Evolutionary conservation across 2,797 vertebrate species (phyloP).

Genomic region (Apodemus agrarius): DNA sequence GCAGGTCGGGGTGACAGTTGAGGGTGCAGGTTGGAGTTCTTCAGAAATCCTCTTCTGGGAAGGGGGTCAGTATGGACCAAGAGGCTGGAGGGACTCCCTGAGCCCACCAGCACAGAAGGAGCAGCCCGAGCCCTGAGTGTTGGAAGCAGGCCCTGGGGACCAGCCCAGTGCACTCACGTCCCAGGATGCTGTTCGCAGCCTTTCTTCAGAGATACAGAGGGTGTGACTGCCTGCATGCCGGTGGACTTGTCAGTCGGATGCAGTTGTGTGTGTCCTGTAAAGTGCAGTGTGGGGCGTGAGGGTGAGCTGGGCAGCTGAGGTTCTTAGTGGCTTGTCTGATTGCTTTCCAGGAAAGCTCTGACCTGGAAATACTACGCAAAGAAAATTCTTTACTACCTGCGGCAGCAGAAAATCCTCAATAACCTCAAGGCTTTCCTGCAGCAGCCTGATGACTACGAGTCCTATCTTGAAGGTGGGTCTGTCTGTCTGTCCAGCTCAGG

Average conservation of each 20-base stretch:
- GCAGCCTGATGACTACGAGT: slow-evolving; percentile 91
- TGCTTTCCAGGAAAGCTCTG: slow-evolving; percentile 92
- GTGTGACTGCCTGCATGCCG: background rate
- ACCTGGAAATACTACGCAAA: slow-evolving; percentile 99
- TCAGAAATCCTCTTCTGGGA: background rate
- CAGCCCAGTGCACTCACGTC: background rate
- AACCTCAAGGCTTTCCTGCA: slow-evolving; percentile 95
- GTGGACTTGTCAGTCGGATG: background rate
- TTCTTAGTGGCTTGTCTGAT: slow-evolving; percentile 34
- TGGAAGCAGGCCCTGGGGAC: background rate
- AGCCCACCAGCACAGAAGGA: background rate
- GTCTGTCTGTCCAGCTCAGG: background rate
- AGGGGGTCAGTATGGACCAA: background rate
- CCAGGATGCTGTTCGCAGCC: background rate
- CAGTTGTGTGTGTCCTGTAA: background rate
- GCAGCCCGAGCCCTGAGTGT: background rate
- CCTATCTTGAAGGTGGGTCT: slow-evolving; percentile 93
- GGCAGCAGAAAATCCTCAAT: slow-evolving; percentile 96
- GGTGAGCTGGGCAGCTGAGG: background rate
- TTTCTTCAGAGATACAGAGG: background rate
- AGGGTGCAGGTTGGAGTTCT: background rate
- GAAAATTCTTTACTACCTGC: slow-evolving; percentile 98
- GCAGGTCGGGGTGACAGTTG: background rate
- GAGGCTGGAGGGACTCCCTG: too few relatives aligned
- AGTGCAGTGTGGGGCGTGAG: background rate